phyloP scores from a whole-genome alignment of 2,797 vertebrate species.

The Molossus alvarezi region DNA sequence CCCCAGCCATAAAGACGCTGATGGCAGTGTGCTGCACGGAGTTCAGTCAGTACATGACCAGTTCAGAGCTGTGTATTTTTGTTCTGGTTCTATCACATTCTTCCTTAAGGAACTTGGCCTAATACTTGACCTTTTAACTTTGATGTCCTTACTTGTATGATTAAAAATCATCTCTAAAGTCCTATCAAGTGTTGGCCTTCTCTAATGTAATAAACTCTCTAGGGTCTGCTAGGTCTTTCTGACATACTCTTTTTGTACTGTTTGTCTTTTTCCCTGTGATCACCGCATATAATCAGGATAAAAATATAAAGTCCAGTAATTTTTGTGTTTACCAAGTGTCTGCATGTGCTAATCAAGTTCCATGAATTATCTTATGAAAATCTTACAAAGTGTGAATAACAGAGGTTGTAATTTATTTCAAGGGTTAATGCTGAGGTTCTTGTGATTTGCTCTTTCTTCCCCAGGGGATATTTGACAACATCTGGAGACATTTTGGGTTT shows the following conservation, averaged over 20 bases:
- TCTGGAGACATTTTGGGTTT: slow-evolving; percentile 25
- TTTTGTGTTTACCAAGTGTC: background rate
- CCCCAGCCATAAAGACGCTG: background rate
- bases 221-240: background rate
- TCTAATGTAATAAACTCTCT: slow-evolving; percentile 15
- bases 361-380: slow-evolving; percentile 34
- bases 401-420: background rate
- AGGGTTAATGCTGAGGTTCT: background rate
- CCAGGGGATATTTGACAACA: background rate
- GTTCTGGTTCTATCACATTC: background rate
- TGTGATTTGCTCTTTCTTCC: background rate
- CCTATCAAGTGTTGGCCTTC: background rate
- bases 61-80: background rate
- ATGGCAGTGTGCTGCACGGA: too few relatives aligned
- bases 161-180: background rate
- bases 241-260: background rate
- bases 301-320: background rate
- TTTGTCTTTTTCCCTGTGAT: background rate
- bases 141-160: background rate
- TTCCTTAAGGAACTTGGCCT: background rate
- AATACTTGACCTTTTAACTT: background rate
- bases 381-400: background rate
- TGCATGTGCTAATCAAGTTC: background rate
- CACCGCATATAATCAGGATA: background rate
- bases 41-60: background rate